Percentiles rank a stretch among this genome's conserved stretches.
phyloP scores from a whole-genome alignment of 2,113 vertebrate genomes.

The Pedetes capensis region DNA sequence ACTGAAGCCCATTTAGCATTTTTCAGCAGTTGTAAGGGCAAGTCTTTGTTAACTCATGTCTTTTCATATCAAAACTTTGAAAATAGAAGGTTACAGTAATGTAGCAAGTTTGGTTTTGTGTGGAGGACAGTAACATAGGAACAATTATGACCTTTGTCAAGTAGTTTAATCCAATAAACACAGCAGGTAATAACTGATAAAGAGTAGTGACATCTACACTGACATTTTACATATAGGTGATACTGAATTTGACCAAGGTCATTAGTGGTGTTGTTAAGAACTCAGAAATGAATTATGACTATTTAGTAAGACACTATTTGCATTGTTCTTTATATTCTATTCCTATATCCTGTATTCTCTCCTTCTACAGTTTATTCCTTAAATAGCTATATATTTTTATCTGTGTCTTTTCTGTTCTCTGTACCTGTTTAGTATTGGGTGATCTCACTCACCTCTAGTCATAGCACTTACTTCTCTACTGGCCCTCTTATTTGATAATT shows the following conservation, averaged over 20 bases:
- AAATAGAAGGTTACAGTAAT: neutral
- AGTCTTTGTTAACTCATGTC: neutral
- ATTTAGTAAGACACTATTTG: neutral
- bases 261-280: neutral
- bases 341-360: neutral
- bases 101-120: neutral
- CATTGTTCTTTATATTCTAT: neutral
- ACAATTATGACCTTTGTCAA: neutral
- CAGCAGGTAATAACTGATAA: neutral
- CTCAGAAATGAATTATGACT: neutral
- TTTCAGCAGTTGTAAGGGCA: neutral
- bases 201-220: neutral
- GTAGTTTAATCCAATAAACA: neutral
- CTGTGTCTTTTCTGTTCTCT: neutral
- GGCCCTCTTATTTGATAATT: neutral
- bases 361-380: neutral
- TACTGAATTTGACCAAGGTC: neutral
- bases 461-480: neutral
- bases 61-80: constrained; percentile 29
- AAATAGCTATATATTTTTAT: neutral
- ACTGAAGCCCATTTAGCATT: constrained; percentile 4
- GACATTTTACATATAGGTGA: neutral
- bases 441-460: neutral
- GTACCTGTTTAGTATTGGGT: neutral
- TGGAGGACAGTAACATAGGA: neutral